These are phyloP conservation scores for Zygogramma bicolorata DNA, from an alignment of 2,888 invertebrate species.

Conservation along the genomic window DNA sequence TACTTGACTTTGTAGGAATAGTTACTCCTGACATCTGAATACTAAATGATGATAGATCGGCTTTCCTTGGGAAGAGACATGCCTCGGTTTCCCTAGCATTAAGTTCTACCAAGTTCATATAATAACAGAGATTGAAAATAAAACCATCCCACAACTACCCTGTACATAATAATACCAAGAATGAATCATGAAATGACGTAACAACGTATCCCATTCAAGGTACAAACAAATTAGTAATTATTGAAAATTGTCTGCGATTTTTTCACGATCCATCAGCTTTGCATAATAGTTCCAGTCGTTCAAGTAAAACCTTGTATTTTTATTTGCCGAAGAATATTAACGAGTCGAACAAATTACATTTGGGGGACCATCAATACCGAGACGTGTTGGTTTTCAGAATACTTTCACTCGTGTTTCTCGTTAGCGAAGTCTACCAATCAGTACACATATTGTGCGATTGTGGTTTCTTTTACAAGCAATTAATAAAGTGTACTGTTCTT, in stretches of 20 bases:
- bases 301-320: constrained; percentile 10
- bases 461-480: constrained; percentile 30
- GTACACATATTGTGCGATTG: constrained; percentile 31
- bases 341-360: constrained; percentile 5
- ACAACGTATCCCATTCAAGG: constrained; percentile 12
- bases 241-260: constrained; percentile 9
- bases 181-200: constrained; percentile 24
- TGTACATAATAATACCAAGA: neutral
- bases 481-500: constrained; percentile 32
- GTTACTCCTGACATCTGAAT: no score
- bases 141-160: neutral
- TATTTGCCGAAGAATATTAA: neutral
- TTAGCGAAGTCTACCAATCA: constrained; percentile 32
- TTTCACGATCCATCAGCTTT: constrained; percentile 20
- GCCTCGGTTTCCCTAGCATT: no score
- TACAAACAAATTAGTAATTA: constrained; percentile 16
- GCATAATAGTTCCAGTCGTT: constrained; percentile 17
- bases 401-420: constrained; percentile 44
- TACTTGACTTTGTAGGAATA: no score
- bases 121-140: no score
- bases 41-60: no score
- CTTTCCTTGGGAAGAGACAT: no score
- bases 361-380: constrained; percentile 21
- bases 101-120: no score
- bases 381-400: constrained; percentile 19